phyloP scores from a whole-genome alignment of 2,888 invertebrate species.

The Ochropacha duplaris region DNA sequence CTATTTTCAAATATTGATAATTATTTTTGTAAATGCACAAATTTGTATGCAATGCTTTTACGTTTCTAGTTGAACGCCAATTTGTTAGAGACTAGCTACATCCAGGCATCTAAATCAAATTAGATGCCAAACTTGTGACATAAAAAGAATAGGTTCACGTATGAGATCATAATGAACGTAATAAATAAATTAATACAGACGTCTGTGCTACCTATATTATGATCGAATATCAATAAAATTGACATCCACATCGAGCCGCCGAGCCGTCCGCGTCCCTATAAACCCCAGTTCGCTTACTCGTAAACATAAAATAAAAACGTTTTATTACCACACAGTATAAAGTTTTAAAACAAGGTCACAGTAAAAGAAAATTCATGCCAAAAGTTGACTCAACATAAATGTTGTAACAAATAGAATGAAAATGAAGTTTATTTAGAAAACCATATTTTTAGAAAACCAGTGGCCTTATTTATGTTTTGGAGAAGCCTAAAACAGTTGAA shows the following conservation, averaged over 20 bases:
- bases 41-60: too few species aligned
- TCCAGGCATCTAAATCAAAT: too few species aligned
- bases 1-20: conserved; percentile 7
- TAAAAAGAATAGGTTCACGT: too few species aligned
- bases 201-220: conserved; percentile 17
- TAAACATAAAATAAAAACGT: conserved; percentile 65
- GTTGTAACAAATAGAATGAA: conserved; percentile 44
- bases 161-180: too few species aligned
- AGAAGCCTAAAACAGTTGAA: conserved; percentile 57
- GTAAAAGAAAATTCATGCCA: conserved; percentile 57
- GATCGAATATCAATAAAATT: conserved; percentile 54
- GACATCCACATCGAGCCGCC: conserved; percentile 45
- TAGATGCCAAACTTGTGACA: too few species aligned
- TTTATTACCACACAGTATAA: conserved; percentile 58
- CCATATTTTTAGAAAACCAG: conserved; percentile 52
- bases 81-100: too few species aligned
- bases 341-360: conserved; percentile 60
- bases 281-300: conserved; percentile 55
- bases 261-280: too few species aligned
- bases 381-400: conserved; percentile 49
- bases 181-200: neutral
- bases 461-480: conserved; percentile 61
- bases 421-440: too few species aligned
- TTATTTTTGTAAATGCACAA: neutral
- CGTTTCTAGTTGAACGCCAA: too few species aligned